Evolutionary conservation across 1,140 invertebrate genomes (phyloP).

Genomic region (Meloidogyne floridensis): DNA sequence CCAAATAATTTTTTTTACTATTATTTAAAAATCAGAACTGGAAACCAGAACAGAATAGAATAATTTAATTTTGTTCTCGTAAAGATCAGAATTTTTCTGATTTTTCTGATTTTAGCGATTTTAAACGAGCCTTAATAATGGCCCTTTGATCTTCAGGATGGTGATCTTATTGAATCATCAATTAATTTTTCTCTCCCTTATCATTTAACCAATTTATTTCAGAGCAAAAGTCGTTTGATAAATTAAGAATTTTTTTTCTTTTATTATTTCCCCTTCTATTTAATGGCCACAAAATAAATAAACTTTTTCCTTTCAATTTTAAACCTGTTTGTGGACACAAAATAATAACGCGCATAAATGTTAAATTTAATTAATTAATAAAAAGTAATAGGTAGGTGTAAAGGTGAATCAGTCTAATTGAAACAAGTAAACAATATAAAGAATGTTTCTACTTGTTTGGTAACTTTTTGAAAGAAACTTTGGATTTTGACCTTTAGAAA

Average conservation of each 20-base stretch:
- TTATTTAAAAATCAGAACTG: no score
- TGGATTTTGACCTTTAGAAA: neutral
- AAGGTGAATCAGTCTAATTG: neutral
- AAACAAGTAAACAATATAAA: neutral
- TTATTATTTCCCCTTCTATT: neutral
- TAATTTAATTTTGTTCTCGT: no score
- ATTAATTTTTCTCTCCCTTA: neutral
- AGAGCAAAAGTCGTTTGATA: neutral
- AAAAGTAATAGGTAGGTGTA: neutral
- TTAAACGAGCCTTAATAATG: no score
- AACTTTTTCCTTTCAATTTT: neutral
- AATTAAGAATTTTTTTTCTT: neutral
- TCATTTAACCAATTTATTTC: neutral
- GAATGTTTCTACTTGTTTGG: neutral
- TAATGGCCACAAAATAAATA: slow-evolving; percentile 8
- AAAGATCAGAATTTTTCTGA: no score
- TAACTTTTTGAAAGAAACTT: neutral
- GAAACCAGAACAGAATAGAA: no score
- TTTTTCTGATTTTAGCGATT: no score
- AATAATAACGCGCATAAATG: neutral
- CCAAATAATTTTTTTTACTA: no score
- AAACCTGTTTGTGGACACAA: neutral
- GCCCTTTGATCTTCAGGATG: neutral
- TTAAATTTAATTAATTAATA: neutral
- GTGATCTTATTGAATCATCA: neutral